Base-by-base conservation (phyloP, 2,113 vertebrate genomes). In the Bucco capensis region DNA sequence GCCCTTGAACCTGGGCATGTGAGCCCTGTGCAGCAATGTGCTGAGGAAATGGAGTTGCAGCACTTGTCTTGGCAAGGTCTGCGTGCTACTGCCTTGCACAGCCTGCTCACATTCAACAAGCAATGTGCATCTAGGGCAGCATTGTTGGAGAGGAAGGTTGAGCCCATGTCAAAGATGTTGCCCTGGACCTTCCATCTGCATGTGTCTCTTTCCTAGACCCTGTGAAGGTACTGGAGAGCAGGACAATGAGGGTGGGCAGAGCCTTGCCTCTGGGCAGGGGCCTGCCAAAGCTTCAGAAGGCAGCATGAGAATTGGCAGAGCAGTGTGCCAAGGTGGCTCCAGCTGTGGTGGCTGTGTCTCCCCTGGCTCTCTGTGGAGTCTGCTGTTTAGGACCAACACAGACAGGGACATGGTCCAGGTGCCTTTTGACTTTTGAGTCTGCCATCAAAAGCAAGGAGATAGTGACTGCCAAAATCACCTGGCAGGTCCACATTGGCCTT, bases 191-290 rank as follows among this genome's bases (percentile, higher is more conserved):
- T 65, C 24, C 28, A 5, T 50, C 35, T 47, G 47, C 30, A 35
- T 50, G 35, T 58, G 42, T 46, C 53, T 51, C 56, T 31, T 80
- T 89, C 49, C 27, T 69, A 71, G 83, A 42, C 14, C 18, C 24
- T 0, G 0, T 5, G 70, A 73, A 81, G 53, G 35, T 64, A 49
- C 73, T 70, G 0, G 0, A 46, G 73, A 81, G 37, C 37, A 23
- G 25, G 23, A 40, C 1, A 1, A 38, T 31, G 51, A 67, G 66
- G 61, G 79, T 3, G 5, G 49, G 57, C 70, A 81, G 73, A 40
- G 46, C 69, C 64, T 58, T 40, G 73, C 66, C 58, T 4, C 0
- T 3, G 1, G 60, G 10, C 60, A 31, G 28, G 64, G 37, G n/a
- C 61, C 75, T 85, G 78, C 88, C 75, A 82, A 71, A 46, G 37